Conservation (phyloP, 2,113 vertebrate genomes). For the Pogona vitticeps region DNA sequence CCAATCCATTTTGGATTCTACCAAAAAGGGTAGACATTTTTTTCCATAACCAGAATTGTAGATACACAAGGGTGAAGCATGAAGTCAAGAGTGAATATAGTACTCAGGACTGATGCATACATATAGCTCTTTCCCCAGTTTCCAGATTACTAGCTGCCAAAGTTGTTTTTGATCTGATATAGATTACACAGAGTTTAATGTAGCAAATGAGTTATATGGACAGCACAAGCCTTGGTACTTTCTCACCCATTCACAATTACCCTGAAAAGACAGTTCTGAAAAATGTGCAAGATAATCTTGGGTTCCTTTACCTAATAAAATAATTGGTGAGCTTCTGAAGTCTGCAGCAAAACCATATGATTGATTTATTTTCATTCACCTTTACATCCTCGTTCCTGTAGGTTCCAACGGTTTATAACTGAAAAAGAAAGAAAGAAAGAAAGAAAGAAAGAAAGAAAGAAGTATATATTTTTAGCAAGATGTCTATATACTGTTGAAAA, state of each 20-base stretch:
- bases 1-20: not conserved
- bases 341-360: not conserved
- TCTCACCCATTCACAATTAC: too few relatives aligned
- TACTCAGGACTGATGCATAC: not conserved
- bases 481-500: not conserved
- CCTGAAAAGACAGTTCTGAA: too few relatives aligned
- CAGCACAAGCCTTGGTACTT: not conserved
- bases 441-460: too few relatives aligned
- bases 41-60: not conserved
- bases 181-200: not conserved
- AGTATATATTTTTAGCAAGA: not conserved
- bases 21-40: not conserved
- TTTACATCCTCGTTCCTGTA: not conserved
- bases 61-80: not conserved
- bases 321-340: not conserved
- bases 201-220: not conserved
- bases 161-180: not conserved
- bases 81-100: not conserved
- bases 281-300: too few relatives aligned
- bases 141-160: not conserved
- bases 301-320: too few relatives aligned
- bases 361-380: not conserved
- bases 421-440: not conserved
- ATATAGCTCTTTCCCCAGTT: not conserved
- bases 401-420: not conserved